Conservation (phyloP, 2,888 invertebrate species). For the Carpatolechia fugitivella region DNA sequence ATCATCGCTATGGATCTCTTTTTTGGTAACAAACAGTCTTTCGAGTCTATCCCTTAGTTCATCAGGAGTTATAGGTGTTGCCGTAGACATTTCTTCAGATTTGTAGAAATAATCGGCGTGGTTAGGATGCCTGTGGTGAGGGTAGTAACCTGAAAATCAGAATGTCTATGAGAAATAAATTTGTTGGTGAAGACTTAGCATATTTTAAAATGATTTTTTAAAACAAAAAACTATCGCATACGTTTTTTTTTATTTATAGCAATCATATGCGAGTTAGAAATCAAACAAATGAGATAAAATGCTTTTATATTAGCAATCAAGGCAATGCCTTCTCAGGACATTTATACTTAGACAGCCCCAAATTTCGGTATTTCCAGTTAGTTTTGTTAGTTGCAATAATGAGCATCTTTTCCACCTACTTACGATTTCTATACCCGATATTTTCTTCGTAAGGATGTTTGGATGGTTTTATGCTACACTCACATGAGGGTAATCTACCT, state of each 20-base stretch:
- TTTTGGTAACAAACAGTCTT: slow-evolving; percentile 71
- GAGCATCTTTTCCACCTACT: slow-evolving; percentile 1
- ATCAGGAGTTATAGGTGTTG: slow-evolving; percentile 70
- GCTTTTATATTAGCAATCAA: no score
- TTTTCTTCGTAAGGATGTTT: slow-evolving; percentile 36
- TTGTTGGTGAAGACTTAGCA: background rate
- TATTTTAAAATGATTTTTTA: no score
- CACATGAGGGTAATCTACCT: slow-evolving; percentile 56
- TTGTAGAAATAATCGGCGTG: slow-evolving; percentile 58
- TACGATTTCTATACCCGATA: slow-evolving; percentile 7
- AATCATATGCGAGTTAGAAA: no score
- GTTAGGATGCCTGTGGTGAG: slow-evolving; percentile 46
- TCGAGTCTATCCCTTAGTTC: slow-evolving; percentile 73
- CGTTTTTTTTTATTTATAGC: background rate
- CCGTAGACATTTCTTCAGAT: slow-evolving; percentile 54
- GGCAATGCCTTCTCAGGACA: no score
- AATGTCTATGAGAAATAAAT: slow-evolving; percentile 2
- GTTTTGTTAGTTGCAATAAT: background rate
- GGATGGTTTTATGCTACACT: slow-evolving; percentile 50
- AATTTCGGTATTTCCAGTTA: background rate
- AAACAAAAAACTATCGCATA: background rate
- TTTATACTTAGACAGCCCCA: no score
- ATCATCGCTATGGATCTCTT: slow-evolving; percentile 38
- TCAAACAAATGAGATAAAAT: no score
- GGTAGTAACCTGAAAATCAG: slow-evolving; percentile 53